Evolutionary conservation across 1,140 invertebrate species (phyloP), one percentile per base, ranked within the genome.

Genomic region (Battus philenor): DNA sequence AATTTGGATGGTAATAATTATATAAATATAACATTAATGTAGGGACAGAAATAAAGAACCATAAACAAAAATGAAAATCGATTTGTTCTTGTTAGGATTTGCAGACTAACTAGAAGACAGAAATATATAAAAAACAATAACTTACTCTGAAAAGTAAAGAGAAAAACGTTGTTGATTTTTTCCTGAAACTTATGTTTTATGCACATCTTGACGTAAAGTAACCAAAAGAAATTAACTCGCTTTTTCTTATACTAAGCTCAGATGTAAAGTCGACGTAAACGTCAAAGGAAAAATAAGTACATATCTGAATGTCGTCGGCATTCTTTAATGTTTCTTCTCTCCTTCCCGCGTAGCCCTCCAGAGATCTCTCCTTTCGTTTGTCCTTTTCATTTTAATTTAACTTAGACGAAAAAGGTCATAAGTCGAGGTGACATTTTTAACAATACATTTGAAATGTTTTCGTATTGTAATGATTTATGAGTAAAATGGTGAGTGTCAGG

Each of bases 381-480:
- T 81, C 68, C 56, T 62, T 65, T 65, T 75, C 66, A 43, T 67
- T 72, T 79, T 73, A 73, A 72, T 78, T 73, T 69, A 60, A 55
- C 55, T 75, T 73, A 78, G 71, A 70, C 66, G 75, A 71, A 81
- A 68, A 69, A 84, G 73, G 72, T 79, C 80, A 76, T 79, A 81
- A 81, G 76, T 78, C 56, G 68, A 61, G 75, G 74, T 80, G 80
- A 84, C 77, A 78, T 78, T 84, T 80, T 80, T 68, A 84, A 84
- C 77, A 84, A 81, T 78, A 55, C 68, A 55, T 54, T 73, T 65
- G 72, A 78, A 84, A 84, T 84, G 80, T 84, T 84, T 84, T 84
- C 74, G 76, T 81, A 76, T 81, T 68, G 55, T 80, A 80, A 84
- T 84, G 77, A 84, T 81, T 81, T 84, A 84, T 81, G 77, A 76